Evolutionary conservation across 2,113 vertebrate species (phyloP), one percentile per base, ranked within the genome.

Genomic region (Empidonax traillii): DNA sequence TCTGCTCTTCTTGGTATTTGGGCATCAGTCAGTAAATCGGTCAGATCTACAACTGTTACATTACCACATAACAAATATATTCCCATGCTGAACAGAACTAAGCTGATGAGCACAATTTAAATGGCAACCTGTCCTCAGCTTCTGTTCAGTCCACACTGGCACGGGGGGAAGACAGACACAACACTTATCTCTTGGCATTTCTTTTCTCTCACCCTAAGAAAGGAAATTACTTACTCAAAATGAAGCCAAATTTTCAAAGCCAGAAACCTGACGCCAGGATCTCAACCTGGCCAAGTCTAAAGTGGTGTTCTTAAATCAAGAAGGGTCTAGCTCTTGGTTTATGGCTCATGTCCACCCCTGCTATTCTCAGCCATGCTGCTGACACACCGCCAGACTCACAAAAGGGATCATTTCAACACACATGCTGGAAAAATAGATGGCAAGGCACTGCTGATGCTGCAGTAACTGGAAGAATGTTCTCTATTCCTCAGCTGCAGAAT

Each of bases 111-210:
- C 9, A 61, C 27, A 81, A n/a, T 24, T 89, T 8, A 20, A 79
- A 61, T 5, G 7, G 8, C 28, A 78, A 19, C 4, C 1, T 44
- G n/a, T 37, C 27, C 43, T 52, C 15, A 25, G 10, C 7, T 44
- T 74, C 63, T 80, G 33, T 35, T 78, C 67, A 46, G 31, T 31
- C 33, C 12, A 5, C 14, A 20, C 1, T 4, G 4, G 3, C 10
- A 19, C 1, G 1, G 2, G 4, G 4, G 6, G 4, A 46, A 46
- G 3, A 3, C 16, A 30, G 9, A 7, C 4, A 18, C 4, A 0
- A 13, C 9, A 4, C 22, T 37, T 43, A 46, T 3, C 23, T 78
- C 65, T 14, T 39, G 37, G 17, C 20, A 68, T 44, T 39, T 63
- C 49, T 69, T 73, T 58, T n/a, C 30, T 63, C 37, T 37, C 53